phyloP scores from a whole-genome alignment of 2,113 vertebrate species.

The Herpetotheres cachinnans region DNA sequence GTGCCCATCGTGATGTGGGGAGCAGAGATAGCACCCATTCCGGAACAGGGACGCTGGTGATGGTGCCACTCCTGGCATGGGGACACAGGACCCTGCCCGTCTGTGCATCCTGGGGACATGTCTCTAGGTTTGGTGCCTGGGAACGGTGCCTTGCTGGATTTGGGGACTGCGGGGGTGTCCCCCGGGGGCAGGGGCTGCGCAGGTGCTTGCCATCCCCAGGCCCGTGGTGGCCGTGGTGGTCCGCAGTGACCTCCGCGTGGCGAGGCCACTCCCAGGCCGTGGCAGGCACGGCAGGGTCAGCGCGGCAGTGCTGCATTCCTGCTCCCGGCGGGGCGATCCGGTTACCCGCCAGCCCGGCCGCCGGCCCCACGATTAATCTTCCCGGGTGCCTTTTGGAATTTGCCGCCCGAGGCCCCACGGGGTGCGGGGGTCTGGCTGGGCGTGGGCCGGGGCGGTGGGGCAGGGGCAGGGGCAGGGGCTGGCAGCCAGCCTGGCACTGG shows the following conservation, averaged over 20 bases:
- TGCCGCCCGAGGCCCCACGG: background rate
- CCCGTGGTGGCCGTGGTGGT: background rate
- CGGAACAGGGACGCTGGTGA: accelerated
- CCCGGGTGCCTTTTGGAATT: slow-evolving; percentile 53
- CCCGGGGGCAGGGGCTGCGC: background rate
- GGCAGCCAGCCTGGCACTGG: background rate
- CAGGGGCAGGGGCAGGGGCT: background rate
- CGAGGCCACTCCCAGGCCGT: background rate
- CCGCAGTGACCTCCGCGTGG: background rate
- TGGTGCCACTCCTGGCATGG: accelerated
- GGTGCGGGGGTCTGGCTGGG: background rate
- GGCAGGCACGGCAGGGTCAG: slow-evolving; percentile 6
- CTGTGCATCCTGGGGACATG: accelerated
- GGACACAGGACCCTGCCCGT: background rate
- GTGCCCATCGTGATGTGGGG: background rate
- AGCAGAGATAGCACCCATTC: no score
- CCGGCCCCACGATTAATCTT: slow-evolving; percentile 36
- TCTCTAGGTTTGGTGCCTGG: background rate
- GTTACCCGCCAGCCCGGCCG: background rate
- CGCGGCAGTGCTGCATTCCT: background rate
- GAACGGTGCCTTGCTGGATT: accelerated
- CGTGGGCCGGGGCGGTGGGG: background rate
- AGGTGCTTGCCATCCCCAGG: background rate
- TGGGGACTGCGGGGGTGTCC: background rate
- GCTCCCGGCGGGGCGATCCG: slow-evolving; percentile 7